phyloP scores from a whole-genome alignment of 2,113 vertebrate species.

The Orthonyx spaldingii region DNA sequence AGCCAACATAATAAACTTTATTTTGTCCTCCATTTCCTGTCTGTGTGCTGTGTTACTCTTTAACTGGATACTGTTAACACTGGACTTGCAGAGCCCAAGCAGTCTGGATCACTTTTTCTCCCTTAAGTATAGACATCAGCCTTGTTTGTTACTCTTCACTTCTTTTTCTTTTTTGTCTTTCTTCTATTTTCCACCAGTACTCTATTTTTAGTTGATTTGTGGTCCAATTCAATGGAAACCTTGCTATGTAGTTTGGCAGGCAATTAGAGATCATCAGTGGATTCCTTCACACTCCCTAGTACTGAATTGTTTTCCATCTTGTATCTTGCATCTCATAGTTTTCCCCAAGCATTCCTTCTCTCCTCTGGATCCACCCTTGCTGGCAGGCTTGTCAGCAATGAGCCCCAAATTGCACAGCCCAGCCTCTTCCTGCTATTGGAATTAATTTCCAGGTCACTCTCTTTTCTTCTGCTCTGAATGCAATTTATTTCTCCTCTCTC shows the following conservation, averaged over 20 bases:
- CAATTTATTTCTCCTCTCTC: neutral
- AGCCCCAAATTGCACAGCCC: constrained; percentile 1
- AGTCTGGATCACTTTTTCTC: neutral
- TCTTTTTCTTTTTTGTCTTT: neutral
- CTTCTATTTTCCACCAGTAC: neutral
- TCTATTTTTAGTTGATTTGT: neutral
- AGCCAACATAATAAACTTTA: neutral
- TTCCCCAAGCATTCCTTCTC: constrained; percentile 20
- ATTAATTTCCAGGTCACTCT: constrained; percentile 41
- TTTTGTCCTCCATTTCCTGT: neutral
- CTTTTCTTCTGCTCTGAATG: neutral
- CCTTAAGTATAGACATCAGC: neutral
- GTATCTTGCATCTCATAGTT: neutral
- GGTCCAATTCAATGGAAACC: neutral
- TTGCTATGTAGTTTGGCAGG: neutral
- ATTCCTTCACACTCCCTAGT: neutral
- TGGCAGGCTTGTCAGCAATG: constrained; percentile 5
- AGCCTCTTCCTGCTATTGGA: constrained; percentile 30
- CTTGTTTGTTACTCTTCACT: neutral
- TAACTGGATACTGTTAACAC: neutral
- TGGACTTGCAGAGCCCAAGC: neutral
- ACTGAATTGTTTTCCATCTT: neutral
- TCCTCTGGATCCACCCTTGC: constrained; percentile 23
- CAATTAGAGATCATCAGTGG: neutral
- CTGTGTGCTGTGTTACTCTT: neutral